These are phyloP conservation scores for Zaprionus gabonicus DNA, from an alignment of 1,140 invertebrate genomes.

Conservation along the genomic window DNA sequence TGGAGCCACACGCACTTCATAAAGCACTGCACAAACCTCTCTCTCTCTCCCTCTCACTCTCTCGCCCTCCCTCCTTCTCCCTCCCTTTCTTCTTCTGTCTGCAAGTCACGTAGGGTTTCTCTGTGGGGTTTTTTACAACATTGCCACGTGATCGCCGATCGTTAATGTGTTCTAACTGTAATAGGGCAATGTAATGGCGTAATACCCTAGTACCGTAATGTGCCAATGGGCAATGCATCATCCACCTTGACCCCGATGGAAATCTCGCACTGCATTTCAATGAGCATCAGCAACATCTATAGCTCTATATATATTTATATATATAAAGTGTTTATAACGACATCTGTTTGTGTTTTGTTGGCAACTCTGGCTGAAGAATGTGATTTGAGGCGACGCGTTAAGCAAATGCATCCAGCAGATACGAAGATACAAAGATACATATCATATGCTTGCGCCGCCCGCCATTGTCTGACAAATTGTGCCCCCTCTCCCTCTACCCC, in stretches of 20 bases:
- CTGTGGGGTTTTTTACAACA: constrained; percentile 47
- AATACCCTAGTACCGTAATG: constrained; percentile 14
- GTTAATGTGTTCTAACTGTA: constrained; percentile 65
- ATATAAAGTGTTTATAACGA: not conserved
- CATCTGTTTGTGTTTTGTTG: constrained; percentile 20
- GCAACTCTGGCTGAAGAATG: constrained; percentile 17
- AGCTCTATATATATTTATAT: not conserved
- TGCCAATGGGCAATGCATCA: constrained; percentile 36
- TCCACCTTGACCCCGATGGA: constrained; percentile 65
- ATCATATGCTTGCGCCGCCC: constrained; percentile 40
- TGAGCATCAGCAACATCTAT: constrained; percentile 61
- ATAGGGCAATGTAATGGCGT: constrained; percentile 32
- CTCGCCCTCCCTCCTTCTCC: not conserved
- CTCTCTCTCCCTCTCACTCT: not conserved
- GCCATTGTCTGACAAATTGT: constrained; percentile 60
- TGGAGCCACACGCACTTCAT: constrained; percentile 25
- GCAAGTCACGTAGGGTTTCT: constrained; percentile 66
- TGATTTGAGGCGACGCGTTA: too few species aligned
- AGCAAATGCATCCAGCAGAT: constrained; percentile 52
- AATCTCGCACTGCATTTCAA: constrained; percentile 55
- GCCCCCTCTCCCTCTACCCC: constrained; percentile 10
- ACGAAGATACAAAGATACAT: constrained; percentile 60
- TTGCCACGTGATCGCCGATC: constrained; percentile 57
- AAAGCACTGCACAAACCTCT: not conserved
- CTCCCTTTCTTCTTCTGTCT: constrained; percentile 13